Percentiles rank a stretch among this genome's conserved stretches.
These are phyloP conservation scores for Euproctis similis DNA, from an alignment of 2,888 invertebrate genomes.

Conservation along the genomic window DNA sequence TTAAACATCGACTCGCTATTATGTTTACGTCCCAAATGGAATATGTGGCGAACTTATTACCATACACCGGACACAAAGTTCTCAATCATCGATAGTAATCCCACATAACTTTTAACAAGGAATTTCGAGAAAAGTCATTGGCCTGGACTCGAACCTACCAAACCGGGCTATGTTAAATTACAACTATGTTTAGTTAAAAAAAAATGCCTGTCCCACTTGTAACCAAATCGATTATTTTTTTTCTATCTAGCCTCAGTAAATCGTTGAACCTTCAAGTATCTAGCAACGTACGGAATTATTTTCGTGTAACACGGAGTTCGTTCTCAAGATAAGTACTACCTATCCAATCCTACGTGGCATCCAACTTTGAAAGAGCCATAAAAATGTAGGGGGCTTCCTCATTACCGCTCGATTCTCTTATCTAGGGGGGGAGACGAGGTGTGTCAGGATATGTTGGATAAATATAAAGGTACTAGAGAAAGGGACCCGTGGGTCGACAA, in stretches of 20 bases:
- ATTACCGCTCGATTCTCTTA: constrained; percentile 36
- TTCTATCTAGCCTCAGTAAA: constrained; percentile 39
- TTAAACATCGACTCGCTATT: no score
- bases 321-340: constrained; percentile 58
- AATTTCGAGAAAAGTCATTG: no score
- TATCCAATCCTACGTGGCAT: constrained; percentile 51
- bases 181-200: no score
- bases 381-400: constrained; percentile 40
- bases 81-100: no score
- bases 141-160: no score
- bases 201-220: constrained; percentile 22
- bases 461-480: constrained; percentile 52
- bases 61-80: no score
- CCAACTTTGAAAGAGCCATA: constrained; percentile 47
- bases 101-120: no score
- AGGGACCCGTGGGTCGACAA: constrained; percentile 62
- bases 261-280: constrained; percentile 41
- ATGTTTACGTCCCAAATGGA: no score
- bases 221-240: constrained; percentile 27
- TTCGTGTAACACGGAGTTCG: constrained; percentile 51
- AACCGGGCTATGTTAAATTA: no score
- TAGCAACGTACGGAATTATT: constrained; percentile 43
- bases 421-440: constrained; percentile 32
- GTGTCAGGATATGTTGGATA: constrained; percentile 45
- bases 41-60: no score